Percentiles rank a stretch among this genome's conserved stretches.
These are phyloP conservation scores for Oikopleura albicans DNA, from an alignment of 23 tunicate species.

Conservation along the genomic window DNA sequence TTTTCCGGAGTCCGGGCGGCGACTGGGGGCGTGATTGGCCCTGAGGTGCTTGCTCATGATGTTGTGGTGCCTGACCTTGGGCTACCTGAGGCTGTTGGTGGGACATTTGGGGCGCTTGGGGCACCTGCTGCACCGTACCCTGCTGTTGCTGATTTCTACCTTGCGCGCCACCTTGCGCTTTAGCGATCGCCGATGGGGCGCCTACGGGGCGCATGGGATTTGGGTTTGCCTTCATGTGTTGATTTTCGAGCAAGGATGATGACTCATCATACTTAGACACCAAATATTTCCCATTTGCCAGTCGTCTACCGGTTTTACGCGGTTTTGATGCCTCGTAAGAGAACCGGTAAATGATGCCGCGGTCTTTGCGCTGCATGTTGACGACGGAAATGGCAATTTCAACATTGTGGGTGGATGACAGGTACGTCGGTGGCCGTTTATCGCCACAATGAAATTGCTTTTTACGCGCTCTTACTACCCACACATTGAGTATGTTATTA, in stretches of 20 bases:
- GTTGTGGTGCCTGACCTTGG: background rate
- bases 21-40: background rate
- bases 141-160: background rate
- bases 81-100: background rate
- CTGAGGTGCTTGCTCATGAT: background rate
- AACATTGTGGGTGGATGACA: background rate
- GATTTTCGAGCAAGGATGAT: no score
- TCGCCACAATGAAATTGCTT: conserved; percentile 18
- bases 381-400: conserved; percentile 7
- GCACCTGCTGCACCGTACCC: background rate
- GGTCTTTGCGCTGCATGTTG: background rate
- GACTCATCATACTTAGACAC: background rate
- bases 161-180: background rate
- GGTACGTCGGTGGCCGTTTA: conserved; percentile 3
- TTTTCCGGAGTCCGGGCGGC: background rate
- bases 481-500: no score
- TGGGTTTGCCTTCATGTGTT: no score
- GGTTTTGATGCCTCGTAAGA: background rate
- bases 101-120: background rate
- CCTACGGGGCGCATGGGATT: no score
- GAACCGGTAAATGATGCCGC: conserved; percentile 8
- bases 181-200: no score
- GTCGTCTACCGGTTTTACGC: background rate
- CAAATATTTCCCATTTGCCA: background rate
- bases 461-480: background rate